These are phyloP conservation scores for Carlito syrichta DNA, from an alignment of 2,113 vertebrate species.

Conservation along the genomic window DNA sequence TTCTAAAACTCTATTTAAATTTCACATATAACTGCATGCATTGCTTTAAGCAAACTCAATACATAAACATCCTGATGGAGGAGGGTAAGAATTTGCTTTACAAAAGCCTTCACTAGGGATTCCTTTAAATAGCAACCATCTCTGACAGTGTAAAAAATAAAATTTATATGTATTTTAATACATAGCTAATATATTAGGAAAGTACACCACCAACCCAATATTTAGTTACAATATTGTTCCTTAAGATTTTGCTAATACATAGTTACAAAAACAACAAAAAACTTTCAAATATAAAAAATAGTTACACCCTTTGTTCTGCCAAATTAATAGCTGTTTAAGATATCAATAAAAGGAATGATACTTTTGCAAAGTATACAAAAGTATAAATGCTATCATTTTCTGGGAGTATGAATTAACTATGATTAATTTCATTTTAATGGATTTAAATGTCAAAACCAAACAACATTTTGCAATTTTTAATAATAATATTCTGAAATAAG, in stretches of 20 bases:
- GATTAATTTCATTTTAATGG: conserved; percentile 25
- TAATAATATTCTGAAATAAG: background rate
- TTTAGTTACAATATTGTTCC: background rate
- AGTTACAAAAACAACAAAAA: background rate
- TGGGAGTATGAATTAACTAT: background rate
- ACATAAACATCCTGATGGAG: background rate
- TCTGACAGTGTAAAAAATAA: background rate
- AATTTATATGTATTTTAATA: background rate
- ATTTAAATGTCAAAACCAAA: conserved; percentile 21
- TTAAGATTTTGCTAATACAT: background rate
- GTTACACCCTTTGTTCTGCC: background rate
- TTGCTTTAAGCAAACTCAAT: conserved; percentile 21
- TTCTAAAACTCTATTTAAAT: conserved; percentile 7
- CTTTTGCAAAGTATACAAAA: background rate
- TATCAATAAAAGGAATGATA: conserved; percentile 1
- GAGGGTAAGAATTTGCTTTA: background rate
- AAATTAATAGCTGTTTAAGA: background rate
- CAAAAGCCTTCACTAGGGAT: background rate
- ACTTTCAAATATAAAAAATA: background rate
- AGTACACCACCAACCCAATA: background rate
- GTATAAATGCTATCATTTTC: background rate
- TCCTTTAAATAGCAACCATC: background rate
- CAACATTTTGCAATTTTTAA: background rate
- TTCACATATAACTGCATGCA: background rate
- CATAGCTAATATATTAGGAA: background rate